phyloP scores from a whole-genome alignment of 1,140 invertebrate genomes.

The Danaus plexippus region DNA sequence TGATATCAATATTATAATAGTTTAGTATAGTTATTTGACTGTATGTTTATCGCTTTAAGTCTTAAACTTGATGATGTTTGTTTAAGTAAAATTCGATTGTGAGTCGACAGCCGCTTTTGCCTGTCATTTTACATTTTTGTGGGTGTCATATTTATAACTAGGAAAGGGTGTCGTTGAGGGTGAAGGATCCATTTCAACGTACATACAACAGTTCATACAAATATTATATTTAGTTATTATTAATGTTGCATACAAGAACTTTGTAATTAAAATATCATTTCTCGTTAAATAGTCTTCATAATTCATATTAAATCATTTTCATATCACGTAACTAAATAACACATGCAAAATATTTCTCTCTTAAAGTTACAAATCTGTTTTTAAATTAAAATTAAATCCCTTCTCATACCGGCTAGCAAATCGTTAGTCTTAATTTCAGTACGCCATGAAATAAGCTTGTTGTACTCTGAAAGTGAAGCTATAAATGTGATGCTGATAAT shows the following conservation, averaged over 20 bases:
- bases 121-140: conserved; percentile 54
- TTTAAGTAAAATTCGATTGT: conserved; percentile 53
- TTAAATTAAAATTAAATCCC: conserved; percentile 56
- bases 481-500: not conserved
- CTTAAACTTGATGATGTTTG: conserved; percentile 9
- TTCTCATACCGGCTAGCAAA: conserved; percentile 40
- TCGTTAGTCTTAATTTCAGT: conserved; percentile 61
- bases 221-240: no score
- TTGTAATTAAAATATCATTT: no score
- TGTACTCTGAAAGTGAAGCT: not conserved
- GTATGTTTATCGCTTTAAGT: no score
- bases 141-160: conserved; percentile 43
- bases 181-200: no score
- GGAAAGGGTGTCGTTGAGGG: not conserved
- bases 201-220: no score
- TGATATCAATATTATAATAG: no score
- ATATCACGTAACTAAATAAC: no score
- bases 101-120: conserved; percentile 43
- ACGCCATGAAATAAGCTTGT: conserved; percentile 23
- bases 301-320: no score
- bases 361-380: conserved; percentile 33
- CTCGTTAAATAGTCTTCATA: no score
- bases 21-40: no score
- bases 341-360: no score
- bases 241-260: no score